phyloP scores from a whole-genome alignment of 2,888 invertebrate genomes.

The Drosophila paranaensis region DNA sequence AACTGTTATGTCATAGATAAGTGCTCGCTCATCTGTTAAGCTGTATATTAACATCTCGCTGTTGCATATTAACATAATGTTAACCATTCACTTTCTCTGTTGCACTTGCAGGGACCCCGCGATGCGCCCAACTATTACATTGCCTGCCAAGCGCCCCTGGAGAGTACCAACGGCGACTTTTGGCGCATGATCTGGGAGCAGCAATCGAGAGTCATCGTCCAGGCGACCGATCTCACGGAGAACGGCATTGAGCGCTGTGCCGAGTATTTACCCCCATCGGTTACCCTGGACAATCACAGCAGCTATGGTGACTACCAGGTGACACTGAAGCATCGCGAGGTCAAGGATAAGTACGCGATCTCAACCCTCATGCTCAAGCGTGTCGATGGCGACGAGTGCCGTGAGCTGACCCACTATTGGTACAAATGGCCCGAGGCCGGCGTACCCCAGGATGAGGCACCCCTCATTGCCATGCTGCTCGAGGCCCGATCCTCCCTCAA shows the following conservation, averaged over 20 bases:
- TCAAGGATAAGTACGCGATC: conserved; percentile 95
- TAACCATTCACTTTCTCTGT: not conserved
- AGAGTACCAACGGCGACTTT: conserved; percentile 93
- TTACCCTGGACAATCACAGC: conserved; percentile 94
- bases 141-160: conserved; percentile 95
- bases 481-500: conserved; percentile 89
- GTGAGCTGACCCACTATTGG: conserved; percentile 96
- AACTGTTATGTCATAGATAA: conserved; percentile 58
- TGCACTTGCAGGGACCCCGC: conserved; percentile 90
- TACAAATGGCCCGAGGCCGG: conserved; percentile 96
- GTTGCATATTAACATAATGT: not conserved
- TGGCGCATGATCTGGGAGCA: conserved; percentile 99
- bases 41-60: not conserved
- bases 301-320: conserved; percentile 93
- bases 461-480: conserved; percentile 93
- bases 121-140: conserved; percentile 94
- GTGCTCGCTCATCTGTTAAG: conserved; percentile 1
- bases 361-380: conserved; percentile 94
- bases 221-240: conserved; percentile 95
- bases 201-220: conserved; percentile 93
- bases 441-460: conserved; percentile 92
- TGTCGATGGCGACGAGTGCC: conserved; percentile 91
- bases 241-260: conserved; percentile 95
- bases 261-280: conserved; percentile 96
- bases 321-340: conserved; percentile 94